phyloP scores from a whole-genome alignment of 2,113 vertebrate genomes.

The Heteronetta atricapilla region DNA sequence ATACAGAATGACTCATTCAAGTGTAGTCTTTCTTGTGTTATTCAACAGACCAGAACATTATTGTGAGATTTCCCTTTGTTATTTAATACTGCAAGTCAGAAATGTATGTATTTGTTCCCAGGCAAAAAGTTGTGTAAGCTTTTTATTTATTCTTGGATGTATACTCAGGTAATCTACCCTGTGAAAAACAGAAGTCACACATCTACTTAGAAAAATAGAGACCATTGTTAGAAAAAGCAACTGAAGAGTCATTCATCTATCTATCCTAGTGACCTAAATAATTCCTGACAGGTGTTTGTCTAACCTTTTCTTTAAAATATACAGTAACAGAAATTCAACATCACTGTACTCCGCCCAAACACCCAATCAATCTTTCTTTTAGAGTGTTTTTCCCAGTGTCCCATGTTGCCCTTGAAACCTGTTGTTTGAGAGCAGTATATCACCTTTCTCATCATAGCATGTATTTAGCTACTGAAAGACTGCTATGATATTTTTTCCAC shows the following conservation, averaged over 20 bases:
- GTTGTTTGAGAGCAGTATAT: neutral
- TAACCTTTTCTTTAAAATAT: slow-evolving; percentile 47
- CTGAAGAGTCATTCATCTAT: neutral
- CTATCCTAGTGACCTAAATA: slow-evolving; percentile 45
- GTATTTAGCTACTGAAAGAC: slow-evolving; percentile 31
- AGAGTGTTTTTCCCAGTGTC: neutral
- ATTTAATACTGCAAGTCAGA: neutral
- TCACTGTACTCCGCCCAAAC: neutral
- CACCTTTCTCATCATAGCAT: neutral
- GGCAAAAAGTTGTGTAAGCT: neutral
- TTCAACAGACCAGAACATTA: slow-evolving; percentile 7
- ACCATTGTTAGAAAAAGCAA: slow-evolving; percentile 2
- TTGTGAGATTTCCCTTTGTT: slow-evolving; percentile 1
- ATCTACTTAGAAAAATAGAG: neutral
- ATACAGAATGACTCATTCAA: slow-evolving; percentile 10
- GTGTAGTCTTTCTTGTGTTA: slow-evolving; percentile 13
- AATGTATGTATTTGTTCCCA: neutral
- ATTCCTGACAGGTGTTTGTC: slow-evolving; percentile 39
- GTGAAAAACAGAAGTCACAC: neutral
- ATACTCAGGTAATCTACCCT: neutral
- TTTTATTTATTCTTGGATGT: neutral
- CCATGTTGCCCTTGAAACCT: neutral
- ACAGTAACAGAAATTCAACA: slow-evolving; percentile 23
- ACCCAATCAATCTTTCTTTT: neutral
- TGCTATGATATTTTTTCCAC: neutral